Conservation (phyloP, 2,888 invertebrate species). For the Drosophila eohydei region DNA sequence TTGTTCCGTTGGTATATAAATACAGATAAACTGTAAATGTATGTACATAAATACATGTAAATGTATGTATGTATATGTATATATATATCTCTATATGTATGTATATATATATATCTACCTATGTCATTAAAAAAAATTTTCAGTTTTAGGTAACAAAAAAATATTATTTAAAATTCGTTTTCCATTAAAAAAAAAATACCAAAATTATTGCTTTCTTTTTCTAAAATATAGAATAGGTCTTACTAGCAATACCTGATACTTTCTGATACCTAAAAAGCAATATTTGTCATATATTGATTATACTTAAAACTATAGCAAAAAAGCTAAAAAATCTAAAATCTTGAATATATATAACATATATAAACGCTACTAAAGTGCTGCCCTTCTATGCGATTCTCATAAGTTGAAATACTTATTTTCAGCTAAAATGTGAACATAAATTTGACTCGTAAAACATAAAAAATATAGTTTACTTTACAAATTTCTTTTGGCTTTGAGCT, state of each 20-base stretch:
- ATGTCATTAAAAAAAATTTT: neutral
- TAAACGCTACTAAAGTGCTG: too few species aligned
- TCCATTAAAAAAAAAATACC: too few species aligned
- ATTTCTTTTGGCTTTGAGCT: neutral
- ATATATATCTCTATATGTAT: neutral
- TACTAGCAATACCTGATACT: too few species aligned
- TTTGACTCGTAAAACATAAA: neutral
- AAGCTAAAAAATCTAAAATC: too few species aligned
- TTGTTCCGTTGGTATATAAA: neutral
- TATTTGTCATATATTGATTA: too few species aligned
- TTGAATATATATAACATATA: too few species aligned
- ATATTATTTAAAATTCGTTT: too few species aligned
- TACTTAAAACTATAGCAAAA: too few species aligned
- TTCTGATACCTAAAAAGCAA: too few species aligned
- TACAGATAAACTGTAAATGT: neutral
- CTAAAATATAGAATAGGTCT: too few species aligned
- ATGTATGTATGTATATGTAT: neutral
- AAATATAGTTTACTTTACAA: neutral
- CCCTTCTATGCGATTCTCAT: conserved; percentile 7
- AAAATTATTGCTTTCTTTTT: too few species aligned
- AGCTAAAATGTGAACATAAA: too few species aligned
- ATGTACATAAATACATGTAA: neutral
- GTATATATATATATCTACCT: neutral
- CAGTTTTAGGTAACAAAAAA: neutral
- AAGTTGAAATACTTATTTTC: neutral